These are phyloP conservation scores for Pedionomus torquatus DNA, from an alignment of 2,113 vertebrate species.

Conservation along the genomic window DNA sequence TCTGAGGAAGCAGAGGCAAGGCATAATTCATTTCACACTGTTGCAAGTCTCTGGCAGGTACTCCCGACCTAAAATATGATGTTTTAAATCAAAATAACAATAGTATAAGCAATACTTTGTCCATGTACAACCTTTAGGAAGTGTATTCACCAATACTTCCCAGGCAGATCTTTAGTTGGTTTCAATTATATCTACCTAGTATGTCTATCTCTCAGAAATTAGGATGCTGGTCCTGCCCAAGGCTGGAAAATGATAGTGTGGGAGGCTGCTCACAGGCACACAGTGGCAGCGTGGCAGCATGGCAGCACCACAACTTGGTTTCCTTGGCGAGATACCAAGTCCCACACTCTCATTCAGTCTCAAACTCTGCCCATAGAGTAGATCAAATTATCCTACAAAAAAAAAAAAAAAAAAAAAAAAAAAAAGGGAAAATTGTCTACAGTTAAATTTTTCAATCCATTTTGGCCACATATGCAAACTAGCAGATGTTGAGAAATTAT, in stretches of 20 bases:
- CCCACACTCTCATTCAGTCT: neutral
- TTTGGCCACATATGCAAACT: accelerated
- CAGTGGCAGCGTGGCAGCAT: too few relatives aligned
- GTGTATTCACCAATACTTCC: neutral
- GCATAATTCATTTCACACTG: neutral
- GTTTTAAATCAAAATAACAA: neutral
- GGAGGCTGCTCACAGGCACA: neutral
- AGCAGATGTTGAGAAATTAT: neutral
- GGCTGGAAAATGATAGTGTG: neutral
- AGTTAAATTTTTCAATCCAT: neutral
- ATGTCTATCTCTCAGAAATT: neutral
- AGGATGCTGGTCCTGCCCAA: neutral
- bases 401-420: neutral
- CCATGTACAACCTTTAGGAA: neutral
- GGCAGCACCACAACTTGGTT: neutral
- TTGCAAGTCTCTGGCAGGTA: neutral
- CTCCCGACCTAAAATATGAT: neutral
- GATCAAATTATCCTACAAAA: neutral
- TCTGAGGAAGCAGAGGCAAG: neutral
- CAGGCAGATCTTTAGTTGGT: neutral
- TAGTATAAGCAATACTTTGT: neutral
- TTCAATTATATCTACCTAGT: neutral
- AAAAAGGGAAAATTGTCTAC: neutral
- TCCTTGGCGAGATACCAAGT: accelerated
- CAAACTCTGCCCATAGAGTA: neutral